Conservation (phyloP, 2,797 vertebrate species). For the Podarcis lilfordi region DNA sequence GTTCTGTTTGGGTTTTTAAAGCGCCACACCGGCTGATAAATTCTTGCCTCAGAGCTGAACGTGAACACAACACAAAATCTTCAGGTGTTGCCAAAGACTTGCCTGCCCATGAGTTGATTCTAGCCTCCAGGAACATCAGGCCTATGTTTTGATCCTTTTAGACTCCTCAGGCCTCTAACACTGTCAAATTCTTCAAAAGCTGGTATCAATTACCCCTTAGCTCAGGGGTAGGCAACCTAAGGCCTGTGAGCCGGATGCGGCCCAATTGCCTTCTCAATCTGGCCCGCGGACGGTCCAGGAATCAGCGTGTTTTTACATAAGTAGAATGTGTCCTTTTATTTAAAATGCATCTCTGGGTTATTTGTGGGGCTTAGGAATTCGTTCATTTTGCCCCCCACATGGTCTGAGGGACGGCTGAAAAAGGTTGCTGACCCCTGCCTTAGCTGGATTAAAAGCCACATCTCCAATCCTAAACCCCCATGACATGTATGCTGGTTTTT, state of each 20-base stretch:
- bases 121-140: neutral
- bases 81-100: neutral
- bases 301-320: too few species aligned
- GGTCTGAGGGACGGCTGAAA: too few species aligned
- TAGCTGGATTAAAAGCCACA: neutral
- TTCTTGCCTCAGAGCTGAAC: neutral
- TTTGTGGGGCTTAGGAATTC: too few species aligned
- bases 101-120: neutral
- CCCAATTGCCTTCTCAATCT: too few species aligned
- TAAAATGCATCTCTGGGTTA: too few species aligned
- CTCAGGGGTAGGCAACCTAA: too few species aligned
- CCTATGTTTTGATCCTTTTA: neutral
- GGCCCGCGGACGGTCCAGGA: too few species aligned
- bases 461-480: neutral
- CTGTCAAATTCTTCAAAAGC: neutral
- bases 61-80: neutral
- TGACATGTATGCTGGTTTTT: neutral
- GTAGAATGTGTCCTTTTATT: too few species aligned
- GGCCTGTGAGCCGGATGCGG: too few species aligned
- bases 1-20: neutral
- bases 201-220: constrained; percentile 3
- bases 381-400: too few species aligned
- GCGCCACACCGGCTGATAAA: neutral
- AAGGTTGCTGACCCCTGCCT: neutral
- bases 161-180: neutral